Percentiles rank a stretch among this genome's conserved stretches.
Evolutionary conservation across 2,888 invertebrate species (phyloP).

Genomic region (Panopea generosa): DNA sequence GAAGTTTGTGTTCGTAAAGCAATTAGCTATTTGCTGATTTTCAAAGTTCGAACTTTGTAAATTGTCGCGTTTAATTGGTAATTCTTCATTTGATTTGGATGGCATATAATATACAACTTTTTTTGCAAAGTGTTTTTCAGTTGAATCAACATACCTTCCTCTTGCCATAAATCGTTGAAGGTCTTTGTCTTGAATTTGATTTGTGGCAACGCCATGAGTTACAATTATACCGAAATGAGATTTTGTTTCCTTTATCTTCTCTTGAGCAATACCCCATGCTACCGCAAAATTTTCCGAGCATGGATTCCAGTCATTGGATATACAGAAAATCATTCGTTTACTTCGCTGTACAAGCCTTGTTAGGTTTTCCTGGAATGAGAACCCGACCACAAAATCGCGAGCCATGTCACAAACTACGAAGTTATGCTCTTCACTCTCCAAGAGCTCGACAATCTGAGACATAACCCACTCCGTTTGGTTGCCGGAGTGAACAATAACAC

Average conservation of each 20-base stretch:
- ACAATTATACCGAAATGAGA: constrained; percentile 65
- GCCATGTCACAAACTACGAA: constrained; percentile 59
- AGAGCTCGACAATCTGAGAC: constrained; percentile 53
- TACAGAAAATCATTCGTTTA: constrained; percentile 64
- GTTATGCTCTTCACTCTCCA: constrained; percentile 54
- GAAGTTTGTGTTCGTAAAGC: constrained; percentile 53
- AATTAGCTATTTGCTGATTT: constrained; percentile 17
- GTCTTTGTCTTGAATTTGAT: constrained; percentile 60
- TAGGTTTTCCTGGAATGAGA: constrained; percentile 69
- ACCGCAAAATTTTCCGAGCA: constrained; percentile 56
- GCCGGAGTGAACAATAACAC: constrained; percentile 60
- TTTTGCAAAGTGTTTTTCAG: constrained; percentile 51
- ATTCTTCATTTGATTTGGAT: neutral
- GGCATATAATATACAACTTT: constrained; percentile 68
- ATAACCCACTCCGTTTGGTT: constrained; percentile 59
- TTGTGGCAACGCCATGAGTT: constrained; percentile 36
- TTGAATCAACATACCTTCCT: constrained; percentile 58
- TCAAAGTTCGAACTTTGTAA: neutral
- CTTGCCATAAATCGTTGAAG: constrained; percentile 57
- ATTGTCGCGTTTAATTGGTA: no score
- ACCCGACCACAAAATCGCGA: constrained; percentile 66
- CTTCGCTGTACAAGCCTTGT: constrained; percentile 58
- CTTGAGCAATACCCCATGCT: constrained; percentile 65
- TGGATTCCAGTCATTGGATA: constrained; percentile 52
- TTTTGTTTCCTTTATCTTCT: constrained; percentile 63